Conservation (phyloP, 1,140 invertebrate species). For the Hyles vespertilio region DNA sequence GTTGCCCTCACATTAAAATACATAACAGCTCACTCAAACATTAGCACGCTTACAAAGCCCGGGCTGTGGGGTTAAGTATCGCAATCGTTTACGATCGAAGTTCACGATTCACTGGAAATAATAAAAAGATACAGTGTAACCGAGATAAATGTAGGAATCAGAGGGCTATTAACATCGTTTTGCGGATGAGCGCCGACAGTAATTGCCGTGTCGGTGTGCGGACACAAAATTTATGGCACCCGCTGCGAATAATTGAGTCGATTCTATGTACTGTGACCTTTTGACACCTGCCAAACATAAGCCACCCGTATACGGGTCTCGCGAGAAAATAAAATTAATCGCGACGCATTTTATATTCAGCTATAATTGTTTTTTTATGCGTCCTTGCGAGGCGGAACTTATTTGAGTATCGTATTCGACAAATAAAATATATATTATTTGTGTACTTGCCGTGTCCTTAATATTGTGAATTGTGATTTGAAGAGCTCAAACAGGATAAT, state of each 20-base stretch:
- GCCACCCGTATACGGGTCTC: not conserved
- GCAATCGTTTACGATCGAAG: slow-evolving; percentile 3
- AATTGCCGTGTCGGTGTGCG: slow-evolving; percentile 65
- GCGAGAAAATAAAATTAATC: no score
- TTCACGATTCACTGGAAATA: slow-evolving; percentile 31
- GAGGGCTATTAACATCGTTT: slow-evolving; percentile 67
- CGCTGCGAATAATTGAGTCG: slow-evolving; percentile 54
- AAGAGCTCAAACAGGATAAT: slow-evolving; percentile 11
- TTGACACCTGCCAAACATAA: slow-evolving; percentile 29
- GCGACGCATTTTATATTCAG: no score
- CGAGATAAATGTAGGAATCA: slow-evolving; percentile 52
- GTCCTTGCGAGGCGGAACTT: no score
- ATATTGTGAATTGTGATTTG: slow-evolving; percentile 5
- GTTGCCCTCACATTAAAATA: no score
- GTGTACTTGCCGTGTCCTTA: not conserved
- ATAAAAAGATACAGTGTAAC: slow-evolving; percentile 36
- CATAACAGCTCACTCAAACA: no score
- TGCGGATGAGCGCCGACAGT: slow-evolving; percentile 68
- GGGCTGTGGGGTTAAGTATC: no score
- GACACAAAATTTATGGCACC: slow-evolving; percentile 61
- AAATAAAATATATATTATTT: not conserved
- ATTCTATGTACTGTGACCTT: slow-evolving; percentile 32
- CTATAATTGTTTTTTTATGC: no score
- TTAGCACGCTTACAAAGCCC: no score
- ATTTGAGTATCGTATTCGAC: no score